Percentiles rank a stretch among this genome's conserved stretches.
These are phyloP conservation scores for Cyphomyrmex costatus DNA, from an alignment of 1,140 invertebrate genomes.

Conservation along the genomic window DNA sequence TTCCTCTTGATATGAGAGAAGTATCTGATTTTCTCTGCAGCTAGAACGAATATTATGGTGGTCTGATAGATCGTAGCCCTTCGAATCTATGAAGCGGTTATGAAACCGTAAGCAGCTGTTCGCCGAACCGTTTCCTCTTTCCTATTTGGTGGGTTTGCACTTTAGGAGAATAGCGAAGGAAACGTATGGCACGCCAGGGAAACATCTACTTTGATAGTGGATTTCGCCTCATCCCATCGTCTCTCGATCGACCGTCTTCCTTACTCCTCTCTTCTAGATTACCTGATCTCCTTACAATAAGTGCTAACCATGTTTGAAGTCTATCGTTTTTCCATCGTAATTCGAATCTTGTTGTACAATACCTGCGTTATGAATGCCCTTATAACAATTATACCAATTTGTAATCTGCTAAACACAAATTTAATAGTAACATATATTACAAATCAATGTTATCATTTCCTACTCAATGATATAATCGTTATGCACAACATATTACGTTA, in stretches of 20 bases:
- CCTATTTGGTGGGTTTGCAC: constrained; percentile 66
- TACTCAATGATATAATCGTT: too few relatives aligned
- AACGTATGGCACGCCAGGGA: constrained; percentile 79
- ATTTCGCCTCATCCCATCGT: constrained; percentile 64
- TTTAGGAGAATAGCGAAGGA: constrained; percentile 71
- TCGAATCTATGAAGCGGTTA: constrained; percentile 73
- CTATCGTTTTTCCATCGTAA: constrained; percentile 23
- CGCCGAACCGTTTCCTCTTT: constrained; percentile 57
- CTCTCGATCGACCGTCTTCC: constrained; percentile 45
- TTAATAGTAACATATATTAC: too few relatives aligned
- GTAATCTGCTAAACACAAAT: too few relatives aligned
- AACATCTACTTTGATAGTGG: constrained; percentile 78
- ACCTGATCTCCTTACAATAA: constrained; percentile 65
- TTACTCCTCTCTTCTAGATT: constrained; percentile 20
- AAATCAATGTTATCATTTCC: too few relatives aligned
- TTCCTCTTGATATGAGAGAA: neutral
- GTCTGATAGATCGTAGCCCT: constrained; percentile 47
- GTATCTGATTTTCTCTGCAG: constrained; percentile 44
- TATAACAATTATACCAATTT: neutral
- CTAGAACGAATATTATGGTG: constrained; percentile 47
- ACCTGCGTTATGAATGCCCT: neutral
- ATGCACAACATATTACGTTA: too few relatives aligned
- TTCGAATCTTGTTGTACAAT: neutral
- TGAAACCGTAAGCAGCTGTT: constrained; percentile 71
- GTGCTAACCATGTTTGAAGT: constrained; percentile 57